Percentiles rank a stretch among this genome's conserved stretches.
Evolutionary conservation across 2,797 vertebrate species (phyloP).

Genomic region (Delichon dasypus): DNA sequence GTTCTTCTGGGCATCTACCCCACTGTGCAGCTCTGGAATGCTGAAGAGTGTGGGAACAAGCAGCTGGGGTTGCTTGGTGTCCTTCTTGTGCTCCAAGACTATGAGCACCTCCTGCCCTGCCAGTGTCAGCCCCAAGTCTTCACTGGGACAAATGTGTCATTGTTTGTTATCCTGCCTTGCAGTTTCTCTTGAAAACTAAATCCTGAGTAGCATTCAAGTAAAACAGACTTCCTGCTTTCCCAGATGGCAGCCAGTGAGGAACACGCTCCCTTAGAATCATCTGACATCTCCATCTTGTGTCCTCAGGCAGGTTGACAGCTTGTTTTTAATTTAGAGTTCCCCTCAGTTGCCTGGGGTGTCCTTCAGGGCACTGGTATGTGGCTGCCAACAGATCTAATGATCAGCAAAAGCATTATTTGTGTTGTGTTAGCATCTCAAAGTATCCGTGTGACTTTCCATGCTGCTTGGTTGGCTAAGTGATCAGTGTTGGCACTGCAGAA

Average conservation of each 20-base stretch:
- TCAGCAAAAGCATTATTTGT: neutral
- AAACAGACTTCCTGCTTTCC: neutral
- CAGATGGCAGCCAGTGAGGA: neutral
- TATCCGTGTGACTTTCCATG: neutral
- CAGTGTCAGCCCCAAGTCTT: neutral
- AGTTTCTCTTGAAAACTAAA: neutral
- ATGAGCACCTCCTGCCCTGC: neutral
- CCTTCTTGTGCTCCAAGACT: neutral
- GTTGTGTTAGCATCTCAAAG: neutral
- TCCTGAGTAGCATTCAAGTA: neutral
- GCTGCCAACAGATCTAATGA: neutral
- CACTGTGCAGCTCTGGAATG: neutral
- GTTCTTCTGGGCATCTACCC: neutral
- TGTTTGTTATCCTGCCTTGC: neutral
- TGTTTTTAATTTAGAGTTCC: neutral
- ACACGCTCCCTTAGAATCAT: neutral
- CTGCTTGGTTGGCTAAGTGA: accelerated
- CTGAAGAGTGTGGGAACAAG: neutral
- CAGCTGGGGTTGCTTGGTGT: neutral
- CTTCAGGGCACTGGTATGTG: neutral
- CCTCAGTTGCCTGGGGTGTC: neutral
- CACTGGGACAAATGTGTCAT: neutral
- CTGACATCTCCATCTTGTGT: neutral
- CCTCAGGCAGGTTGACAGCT: neutral
- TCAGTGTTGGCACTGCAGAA: neutral